Percentiles rank a stretch among this genome's conserved stretches.
These are phyloP conservation scores for Heterodera filipjevi DNA, from an alignment of 2,888 invertebrate species.

Conservation along the genomic window DNA sequence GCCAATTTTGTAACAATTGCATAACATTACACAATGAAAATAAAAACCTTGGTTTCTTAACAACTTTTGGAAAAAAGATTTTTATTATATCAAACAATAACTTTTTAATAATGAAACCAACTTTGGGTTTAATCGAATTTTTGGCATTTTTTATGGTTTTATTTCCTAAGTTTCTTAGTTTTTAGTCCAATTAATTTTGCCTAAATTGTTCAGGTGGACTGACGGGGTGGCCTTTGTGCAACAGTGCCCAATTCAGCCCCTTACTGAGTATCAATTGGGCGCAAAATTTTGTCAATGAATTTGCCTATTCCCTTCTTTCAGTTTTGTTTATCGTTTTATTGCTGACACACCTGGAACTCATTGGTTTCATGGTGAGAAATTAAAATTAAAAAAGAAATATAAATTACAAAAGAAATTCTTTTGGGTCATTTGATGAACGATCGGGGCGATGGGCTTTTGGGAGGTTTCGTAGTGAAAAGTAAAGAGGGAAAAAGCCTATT, in stretches of 20 bases:
- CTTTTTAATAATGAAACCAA: no score
- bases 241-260: constrained; percentile 57
- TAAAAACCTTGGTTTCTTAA: no score
- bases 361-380: constrained; percentile 40
- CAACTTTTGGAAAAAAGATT: no score
- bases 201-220: background rate
- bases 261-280: constrained; percentile 38
- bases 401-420: constrained; percentile 39
- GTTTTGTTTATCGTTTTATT: constrained; percentile 52
- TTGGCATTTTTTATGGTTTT: no score
- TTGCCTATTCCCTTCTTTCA: background rate
- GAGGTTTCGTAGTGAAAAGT: constrained; percentile 49
- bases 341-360: constrained; percentile 61
- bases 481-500: constrained; percentile 8
- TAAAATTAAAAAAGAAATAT: background rate
- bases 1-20: background rate
- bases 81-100: no score
- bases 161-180: no score
- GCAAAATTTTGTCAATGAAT: background rate
- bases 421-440: constrained; percentile 60
- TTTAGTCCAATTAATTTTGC: background rate
- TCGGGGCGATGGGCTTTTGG: constrained; percentile 58
- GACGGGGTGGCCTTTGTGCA: constrained; percentile 57
- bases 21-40: no score
- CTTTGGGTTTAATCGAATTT: no score